phyloP scores from a whole-genome alignment of 1,140 invertebrate species.

The Nymphalis io region DNA sequence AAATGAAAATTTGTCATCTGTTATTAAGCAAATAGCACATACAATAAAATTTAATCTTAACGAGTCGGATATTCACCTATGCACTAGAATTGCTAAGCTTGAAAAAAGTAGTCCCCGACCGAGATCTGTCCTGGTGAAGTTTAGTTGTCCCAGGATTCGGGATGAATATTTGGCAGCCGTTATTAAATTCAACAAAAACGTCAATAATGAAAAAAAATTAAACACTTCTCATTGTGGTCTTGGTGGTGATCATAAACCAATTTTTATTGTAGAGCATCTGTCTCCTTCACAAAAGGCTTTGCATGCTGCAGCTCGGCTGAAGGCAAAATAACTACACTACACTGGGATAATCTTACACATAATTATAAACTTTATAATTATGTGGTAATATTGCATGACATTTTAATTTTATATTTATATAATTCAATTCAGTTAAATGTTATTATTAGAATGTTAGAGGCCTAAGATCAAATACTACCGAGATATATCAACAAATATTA shows the following conservation, averaged over 20 bases:
- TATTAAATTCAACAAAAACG: slow-evolving; percentile 37
- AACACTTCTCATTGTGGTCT: slow-evolving; percentile 26
- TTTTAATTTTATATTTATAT: not conserved
- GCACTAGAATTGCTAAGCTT: too few species aligned
- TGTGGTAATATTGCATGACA: not conserved
- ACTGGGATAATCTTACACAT: not conserved
- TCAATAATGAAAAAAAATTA: slow-evolving; percentile 33
- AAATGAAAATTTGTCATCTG: slow-evolving; percentile 32
- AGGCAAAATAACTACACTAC: not conserved
- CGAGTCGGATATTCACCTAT: slow-evolving; percentile 31
- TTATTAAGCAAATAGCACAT: slow-evolving; percentile 24
- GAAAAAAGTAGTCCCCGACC: slow-evolving; percentile 33
- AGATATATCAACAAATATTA: not conserved
- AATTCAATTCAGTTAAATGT: not conserved
- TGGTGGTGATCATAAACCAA: slow-evolving; percentile 33
- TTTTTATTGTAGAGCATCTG: slow-evolving; percentile 46
- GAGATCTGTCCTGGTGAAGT: slow-evolving; percentile 33
- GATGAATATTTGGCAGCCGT: slow-evolving; percentile 38
- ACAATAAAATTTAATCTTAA: slow-evolving; percentile 30
- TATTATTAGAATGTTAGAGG: not conserved
- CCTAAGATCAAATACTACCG: not conserved
- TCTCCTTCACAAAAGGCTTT: slow-evolving; percentile 37
- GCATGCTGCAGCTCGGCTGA: slow-evolving; percentile 31
- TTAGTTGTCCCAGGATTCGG: slow-evolving; percentile 25
- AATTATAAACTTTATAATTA: not conserved